Base-by-base conservation (phyloP, 2,797 vertebrate genomes). In the Eupleurogrammus muticus region DNA sequence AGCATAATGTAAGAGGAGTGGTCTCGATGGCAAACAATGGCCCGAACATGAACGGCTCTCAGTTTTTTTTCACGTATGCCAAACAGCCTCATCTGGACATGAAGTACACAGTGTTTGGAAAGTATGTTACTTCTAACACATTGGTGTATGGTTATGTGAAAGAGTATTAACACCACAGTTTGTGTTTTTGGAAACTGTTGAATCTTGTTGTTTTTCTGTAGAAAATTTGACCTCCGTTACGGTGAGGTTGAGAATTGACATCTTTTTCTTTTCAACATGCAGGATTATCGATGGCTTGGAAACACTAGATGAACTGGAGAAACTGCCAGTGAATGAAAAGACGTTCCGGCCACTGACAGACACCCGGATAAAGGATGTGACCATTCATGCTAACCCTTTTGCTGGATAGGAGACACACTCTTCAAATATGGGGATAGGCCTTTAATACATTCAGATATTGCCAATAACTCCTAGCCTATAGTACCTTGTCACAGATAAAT, bases 11-110 rank as follows among this genome's bases (percentile, higher is more conserved):
- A 21, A 94, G 98, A 82, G 98, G 98, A n/a, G 97, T 99, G 4
- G 97, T 99, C 55, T 97, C 98, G 1, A 97, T 99, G 98, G 98
- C 98, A 34, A 99, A 98, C 87, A 99, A 95, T 9, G 98, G 98
- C 19, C 96, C 98, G 1, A 97, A 98, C 87, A 98, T 96, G 12
- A 99, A 98, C 44, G 96, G 94, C 34, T 98, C 97, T 0, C 98
- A 99, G 85, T 99, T 99, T 90, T 99, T 95, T 92, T 96, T 99
- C 91, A 98, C 97, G 1, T 99, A 99, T 0, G 97, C 95, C 75
- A 99, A 99, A 84, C 98, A 99, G 81, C 97, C 97, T 0, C 98
- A 99, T 67, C 91, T 99, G 76, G 98, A 99, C 87, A 99, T 99
- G 98, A 99, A 99, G 88, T 99, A 99, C 81, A 99, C 97, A 0